A percentile compares a stretch with the other conserved stretches of the same genome.
phyloP scores from a whole-genome alignment of 2,888 invertebrate genomes.

The Sympetrum striolatum region DNA sequence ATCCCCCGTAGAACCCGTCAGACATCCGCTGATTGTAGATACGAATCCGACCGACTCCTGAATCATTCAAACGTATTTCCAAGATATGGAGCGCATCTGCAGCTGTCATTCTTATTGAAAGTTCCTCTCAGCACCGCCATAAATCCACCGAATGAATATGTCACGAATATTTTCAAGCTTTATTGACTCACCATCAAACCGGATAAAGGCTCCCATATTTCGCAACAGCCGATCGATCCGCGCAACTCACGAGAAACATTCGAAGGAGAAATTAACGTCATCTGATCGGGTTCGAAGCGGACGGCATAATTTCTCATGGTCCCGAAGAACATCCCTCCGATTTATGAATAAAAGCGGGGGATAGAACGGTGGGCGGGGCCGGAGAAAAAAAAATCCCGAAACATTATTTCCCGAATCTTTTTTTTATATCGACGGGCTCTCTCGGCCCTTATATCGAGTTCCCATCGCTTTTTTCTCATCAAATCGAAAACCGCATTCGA shows the following conservation, averaged over 20 bases:
- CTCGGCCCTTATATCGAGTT: slow-evolving; percentile 9
- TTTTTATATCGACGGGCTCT: background rate
- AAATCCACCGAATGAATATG: too few species aligned
- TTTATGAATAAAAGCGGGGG: background rate
- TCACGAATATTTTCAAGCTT: too few species aligned
- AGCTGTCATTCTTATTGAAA: too few species aligned
- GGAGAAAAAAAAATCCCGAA: background rate
- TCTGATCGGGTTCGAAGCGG: background rate
- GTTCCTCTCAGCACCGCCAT: too few species aligned
- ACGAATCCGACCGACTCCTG: too few species aligned
- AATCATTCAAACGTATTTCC: too few species aligned
- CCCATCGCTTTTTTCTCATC: slow-evolving; percentile 27
- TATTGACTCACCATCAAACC: too few species aligned
- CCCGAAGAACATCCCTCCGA: background rate
- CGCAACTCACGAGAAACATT: background rate
- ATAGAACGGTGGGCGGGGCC: background rate
- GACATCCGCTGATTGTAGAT: too few species aligned
- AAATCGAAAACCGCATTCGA: slow-evolving; percentile 16
- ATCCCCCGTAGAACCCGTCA: too few species aligned
- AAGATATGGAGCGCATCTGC: too few species aligned
- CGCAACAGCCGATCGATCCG: too few species aligned
- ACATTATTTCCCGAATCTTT: background rate
- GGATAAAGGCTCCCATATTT: too few species aligned
- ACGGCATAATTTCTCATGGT: background rate
- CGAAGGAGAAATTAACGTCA: background rate